These are phyloP conservation scores for Axis porcinus DNA, from an alignment of 2,113 vertebrate genomes.

Conservation along the genomic window DNA sequence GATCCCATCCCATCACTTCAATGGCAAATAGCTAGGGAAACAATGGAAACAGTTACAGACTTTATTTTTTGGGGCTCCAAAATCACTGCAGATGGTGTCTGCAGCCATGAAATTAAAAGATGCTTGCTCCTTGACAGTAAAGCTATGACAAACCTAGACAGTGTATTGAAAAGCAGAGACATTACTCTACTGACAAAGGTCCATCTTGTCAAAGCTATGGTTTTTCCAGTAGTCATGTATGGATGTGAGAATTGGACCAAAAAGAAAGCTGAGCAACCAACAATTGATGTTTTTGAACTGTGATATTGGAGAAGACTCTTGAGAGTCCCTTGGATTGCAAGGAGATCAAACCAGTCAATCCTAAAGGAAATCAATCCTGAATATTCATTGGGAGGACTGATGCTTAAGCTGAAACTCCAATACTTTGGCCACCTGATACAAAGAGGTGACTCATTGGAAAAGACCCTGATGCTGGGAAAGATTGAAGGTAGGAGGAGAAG, in stretches of 20 bases:
- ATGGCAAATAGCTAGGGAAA: background rate
- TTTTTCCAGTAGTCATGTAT: background rate
- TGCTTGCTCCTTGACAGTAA: background rate
- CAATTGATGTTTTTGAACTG: background rate
- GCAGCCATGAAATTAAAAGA: background rate
- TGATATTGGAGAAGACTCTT: background rate
- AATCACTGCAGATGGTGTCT: background rate
- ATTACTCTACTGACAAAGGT: background rate
- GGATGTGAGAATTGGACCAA: background rate
- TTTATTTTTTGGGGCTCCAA: background rate
- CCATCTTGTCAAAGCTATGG: background rate
- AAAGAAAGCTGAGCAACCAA: background rate
- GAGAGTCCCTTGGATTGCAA: background rate
- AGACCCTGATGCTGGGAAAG: background rate
- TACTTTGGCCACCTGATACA: background rate
- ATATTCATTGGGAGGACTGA: background rate
- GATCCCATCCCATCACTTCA: background rate
- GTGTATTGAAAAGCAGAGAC: background rate
- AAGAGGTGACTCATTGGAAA: background rate
- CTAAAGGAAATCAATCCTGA: background rate
- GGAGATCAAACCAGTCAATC: background rate
- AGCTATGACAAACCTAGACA: background rate
- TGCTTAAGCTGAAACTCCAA: background rate
- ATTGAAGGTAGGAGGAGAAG: background rate
- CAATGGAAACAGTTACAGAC: background rate